Evolutionary conservation across 2,113 vertebrate genomes (phyloP).

Genomic region (Sialia sialis): DNA sequence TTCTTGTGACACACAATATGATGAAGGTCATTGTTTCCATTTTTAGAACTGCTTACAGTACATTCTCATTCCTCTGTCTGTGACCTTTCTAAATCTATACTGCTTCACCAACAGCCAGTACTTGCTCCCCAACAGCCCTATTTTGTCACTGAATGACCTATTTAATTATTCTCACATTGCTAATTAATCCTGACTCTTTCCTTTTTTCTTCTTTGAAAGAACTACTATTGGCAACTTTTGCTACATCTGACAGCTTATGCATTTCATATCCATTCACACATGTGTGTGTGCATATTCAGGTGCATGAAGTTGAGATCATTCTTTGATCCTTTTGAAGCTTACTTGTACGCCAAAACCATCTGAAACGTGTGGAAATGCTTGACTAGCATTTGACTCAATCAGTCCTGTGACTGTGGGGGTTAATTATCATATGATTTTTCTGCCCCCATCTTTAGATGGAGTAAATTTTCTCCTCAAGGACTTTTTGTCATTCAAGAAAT

Average conservation of each 20-base stretch:
- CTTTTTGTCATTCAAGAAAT: conserved; percentile 11
- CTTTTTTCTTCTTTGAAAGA: not conserved
- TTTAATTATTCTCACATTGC: not conserved
- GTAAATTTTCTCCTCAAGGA: not conserved
- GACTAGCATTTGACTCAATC: conserved; percentile 26
- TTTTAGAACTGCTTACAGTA: conserved; percentile 49
- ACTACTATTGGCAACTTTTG: not conserved
- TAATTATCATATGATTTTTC: conserved; percentile 18
- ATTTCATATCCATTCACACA: not conserved
- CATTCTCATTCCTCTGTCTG: conserved; percentile 17
- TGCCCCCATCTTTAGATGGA: not conserved
- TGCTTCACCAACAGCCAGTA: not conserved
- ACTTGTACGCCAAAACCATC: not conserved
- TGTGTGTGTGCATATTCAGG: not conserved
- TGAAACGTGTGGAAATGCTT: not conserved
- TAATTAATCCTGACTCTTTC: not conserved
- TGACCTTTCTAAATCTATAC: conserved; percentile 9
- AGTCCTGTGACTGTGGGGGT: conserved; percentile 10
- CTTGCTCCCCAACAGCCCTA: not conserved
- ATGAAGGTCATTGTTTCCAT: conserved; percentile 14
- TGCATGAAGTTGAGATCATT: not conserved
- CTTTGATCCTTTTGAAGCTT: not conserved
- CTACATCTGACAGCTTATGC: not conserved
- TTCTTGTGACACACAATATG: conserved; percentile 10
- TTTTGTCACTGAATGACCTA: not conserved